Conservation (phyloP, 2,113 vertebrate genomes). For the Meles meles region DNA sequence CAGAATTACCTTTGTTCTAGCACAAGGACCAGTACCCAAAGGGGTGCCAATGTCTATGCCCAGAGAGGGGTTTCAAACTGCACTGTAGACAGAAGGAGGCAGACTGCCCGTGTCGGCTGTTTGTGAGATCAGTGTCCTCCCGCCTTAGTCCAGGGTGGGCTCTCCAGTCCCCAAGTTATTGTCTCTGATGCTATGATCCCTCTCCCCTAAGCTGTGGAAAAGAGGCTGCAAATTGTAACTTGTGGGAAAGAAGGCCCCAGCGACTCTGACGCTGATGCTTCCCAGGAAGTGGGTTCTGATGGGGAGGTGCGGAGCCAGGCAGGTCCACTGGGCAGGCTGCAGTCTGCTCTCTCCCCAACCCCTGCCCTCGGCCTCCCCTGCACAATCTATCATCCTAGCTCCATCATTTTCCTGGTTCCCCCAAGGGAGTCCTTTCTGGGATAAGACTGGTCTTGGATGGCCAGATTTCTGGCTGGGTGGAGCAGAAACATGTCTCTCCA, state of each 20-base stretch:
- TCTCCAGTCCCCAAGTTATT: background rate
- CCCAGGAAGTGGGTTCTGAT: background rate
- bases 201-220: background rate
- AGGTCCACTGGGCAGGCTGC: background rate
- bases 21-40: fast-evolving
- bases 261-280: background rate
- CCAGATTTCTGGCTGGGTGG: background rate
- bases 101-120: background rate
- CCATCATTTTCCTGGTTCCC: background rate
- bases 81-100: background rate
- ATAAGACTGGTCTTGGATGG: background rate
- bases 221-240: background rate
- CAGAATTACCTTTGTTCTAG: background rate
- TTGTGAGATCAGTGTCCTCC: background rate
- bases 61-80: background rate
- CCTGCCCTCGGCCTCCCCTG: background rate
- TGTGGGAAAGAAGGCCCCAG: background rate
- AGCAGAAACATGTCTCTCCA: background rate
- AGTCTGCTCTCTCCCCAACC: background rate
- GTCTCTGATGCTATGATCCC: background rate
- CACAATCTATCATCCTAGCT: background rate
- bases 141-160: background rate
- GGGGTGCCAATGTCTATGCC: too few relatives aligned
- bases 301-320: too few relatives aligned
- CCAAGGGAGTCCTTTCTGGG: background rate